Conservation (phyloP, 2,888 invertebrate species). For the Agrochola macilenta region DNA sequence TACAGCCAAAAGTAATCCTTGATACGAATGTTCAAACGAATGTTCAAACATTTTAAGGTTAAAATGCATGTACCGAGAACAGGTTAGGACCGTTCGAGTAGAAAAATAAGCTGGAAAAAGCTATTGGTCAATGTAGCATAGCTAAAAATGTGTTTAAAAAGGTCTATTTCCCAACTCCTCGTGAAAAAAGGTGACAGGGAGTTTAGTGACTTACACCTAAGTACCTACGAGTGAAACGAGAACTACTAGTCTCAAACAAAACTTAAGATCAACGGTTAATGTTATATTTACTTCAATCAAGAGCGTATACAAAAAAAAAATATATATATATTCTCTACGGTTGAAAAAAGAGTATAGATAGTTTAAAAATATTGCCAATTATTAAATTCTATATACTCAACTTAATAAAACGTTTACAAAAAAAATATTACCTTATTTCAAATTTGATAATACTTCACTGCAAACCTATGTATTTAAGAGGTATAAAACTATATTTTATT, state of each 20-base stretch:
- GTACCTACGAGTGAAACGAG: constrained; percentile 62
- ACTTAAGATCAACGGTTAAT: constrained; percentile 55
- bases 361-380: constrained; percentile 36
- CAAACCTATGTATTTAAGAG: constrained; percentile 29
- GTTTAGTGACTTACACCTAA: constrained; percentile 58
- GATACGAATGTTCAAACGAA: neutral
- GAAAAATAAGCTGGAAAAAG: neutral
- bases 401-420: constrained; percentile 18
- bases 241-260: constrained; percentile 63
- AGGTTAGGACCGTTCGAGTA: neutral
- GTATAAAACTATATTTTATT: constrained; percentile 22
- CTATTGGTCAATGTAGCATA: neutral
- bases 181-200: constrained; percentile 12
- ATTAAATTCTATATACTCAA: constrained; percentile 41
- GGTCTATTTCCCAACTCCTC: constrained; percentile 21
- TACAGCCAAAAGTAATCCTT: too few relatives aligned
- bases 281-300: constrained; percentile 53
- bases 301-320: constrained; percentile 54
- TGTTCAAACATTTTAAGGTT: neutral
- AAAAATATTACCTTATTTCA: constrained; percentile 9
- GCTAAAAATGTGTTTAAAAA: neutral
- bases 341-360: constrained; percentile 4
- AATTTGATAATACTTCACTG: constrained; percentile 32
- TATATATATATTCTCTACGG: too few relatives aligned
- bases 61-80: neutral